Evolutionary conservation across 2,888 invertebrate genomes (phyloP), one percentile per base, ranked within the genome.

Genomic region (Caenorhabditis sulstoni): DNA sequence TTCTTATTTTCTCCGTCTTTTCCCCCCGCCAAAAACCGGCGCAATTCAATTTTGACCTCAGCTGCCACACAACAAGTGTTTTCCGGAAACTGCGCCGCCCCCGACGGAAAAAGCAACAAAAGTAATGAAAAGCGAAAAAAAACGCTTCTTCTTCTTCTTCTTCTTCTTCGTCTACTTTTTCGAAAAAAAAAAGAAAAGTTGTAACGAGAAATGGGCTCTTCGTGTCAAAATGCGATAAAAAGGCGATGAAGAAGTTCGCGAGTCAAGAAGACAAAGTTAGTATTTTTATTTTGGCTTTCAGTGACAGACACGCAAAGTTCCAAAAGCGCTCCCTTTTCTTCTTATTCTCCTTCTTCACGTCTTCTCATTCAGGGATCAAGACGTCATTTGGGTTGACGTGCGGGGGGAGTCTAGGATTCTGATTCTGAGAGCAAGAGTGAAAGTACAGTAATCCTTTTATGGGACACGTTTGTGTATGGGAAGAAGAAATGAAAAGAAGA

Each of bases 191-290:
- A 45, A 2, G 16, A 29, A 35, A 65, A 20, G 45, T 8, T 44
- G 44, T 53, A 16, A 14, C 55, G 47, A 37, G 18, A 53, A 12
- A 37, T 35, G 29, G 8, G 16, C 8, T 45, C 49, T 71, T 55
- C 71, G 71, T 71, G 71, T 62, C 71, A 29, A 61, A 71, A 71
- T 71, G 62, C 71, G 55, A 71, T 71, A 62, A 61, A 53, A 67
- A 59, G 52, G 47, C 16, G 59, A 52, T 53, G 59, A 70, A 61
- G 61, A 61, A 53, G 53, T 50, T 59, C 18, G 7, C 29, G 20
- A 35, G 23, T 37, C 23, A 39, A 18, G 50, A 29, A 23, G 37
- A 49, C 35, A 52, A 70, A 61, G 45, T 57, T 58, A 49, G n/a
- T 58, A 35, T 37, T 22, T 18, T 29, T 29, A 3, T 29, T 29